A percentile compares a stretch with the other conserved stretches of the same genome.
Conservation (phyloP, 2,113 vertebrate genomes). For the Ellobius talpinus region DNA sequence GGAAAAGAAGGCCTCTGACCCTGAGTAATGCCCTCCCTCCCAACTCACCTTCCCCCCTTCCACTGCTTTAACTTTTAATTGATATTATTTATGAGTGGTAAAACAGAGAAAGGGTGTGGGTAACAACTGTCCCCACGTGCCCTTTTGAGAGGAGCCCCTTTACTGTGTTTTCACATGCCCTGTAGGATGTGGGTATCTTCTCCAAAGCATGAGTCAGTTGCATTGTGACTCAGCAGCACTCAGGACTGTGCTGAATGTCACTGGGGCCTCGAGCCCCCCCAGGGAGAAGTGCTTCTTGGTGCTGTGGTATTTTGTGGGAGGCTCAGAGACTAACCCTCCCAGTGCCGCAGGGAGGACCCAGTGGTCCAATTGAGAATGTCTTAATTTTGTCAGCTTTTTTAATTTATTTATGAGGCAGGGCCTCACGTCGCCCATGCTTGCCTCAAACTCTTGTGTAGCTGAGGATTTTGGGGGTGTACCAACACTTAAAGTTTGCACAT, state of each 20-base stretch:
- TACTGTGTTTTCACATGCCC: accelerated
- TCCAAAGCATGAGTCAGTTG: not conserved
- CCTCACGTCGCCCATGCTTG: not conserved
- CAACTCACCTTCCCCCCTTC: no score
- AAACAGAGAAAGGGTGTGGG: not conserved
- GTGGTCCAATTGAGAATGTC: not conserved
- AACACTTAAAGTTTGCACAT: not conserved
- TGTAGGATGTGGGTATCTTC: not conserved
- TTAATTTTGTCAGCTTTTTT: not conserved
- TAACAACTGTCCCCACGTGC: not conserved
- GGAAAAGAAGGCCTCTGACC: not conserved
- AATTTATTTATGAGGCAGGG: not conserved
- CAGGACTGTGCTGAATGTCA: not conserved
- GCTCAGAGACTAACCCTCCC: not conserved
- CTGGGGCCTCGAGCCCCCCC: not conserved
- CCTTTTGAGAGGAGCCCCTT: not conserved
- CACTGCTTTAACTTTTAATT: conserved; percentile 19
- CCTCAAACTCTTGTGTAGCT: not conserved
- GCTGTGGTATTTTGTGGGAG: not conserved
- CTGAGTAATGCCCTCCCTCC: not conserved
- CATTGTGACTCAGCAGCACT: not conserved
- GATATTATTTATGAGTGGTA: not conserved
- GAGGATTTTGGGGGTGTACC: not conserved
- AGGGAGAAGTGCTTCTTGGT: not conserved
- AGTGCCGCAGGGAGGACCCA: not conserved